These are phyloP conservation scores for Masticophis lateralis DNA, from an alignment of 2,797 vertebrate species.

Conservation along the genomic window DNA sequence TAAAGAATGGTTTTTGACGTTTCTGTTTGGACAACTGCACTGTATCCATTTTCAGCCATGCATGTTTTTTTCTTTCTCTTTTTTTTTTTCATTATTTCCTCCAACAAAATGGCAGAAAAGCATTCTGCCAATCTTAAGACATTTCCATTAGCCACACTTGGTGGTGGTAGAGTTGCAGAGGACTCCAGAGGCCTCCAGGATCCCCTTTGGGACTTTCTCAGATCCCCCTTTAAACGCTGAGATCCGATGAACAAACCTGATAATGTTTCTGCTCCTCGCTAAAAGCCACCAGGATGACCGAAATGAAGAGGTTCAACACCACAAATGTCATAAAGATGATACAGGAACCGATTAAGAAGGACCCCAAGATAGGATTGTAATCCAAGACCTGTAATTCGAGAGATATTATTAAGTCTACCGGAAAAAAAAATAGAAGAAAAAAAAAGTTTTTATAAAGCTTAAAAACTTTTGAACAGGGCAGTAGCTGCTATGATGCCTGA, in stretches of 20 bases:
- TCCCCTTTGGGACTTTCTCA: neutral
- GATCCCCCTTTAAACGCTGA: neutral
- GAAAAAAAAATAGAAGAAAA: neutral
- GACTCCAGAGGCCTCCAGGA: neutral
- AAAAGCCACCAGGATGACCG: slow-evolving; percentile 94
- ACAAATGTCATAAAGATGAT: slow-evolving; percentile 97
- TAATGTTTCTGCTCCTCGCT: slow-evolving; percentile 89
- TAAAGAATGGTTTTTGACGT: neutral
- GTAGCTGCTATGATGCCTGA: neutral
- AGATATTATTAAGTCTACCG: neutral
- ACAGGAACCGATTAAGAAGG: slow-evolving; percentile 92
- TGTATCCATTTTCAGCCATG: neutral
- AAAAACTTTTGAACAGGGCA: neutral
- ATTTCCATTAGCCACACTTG: neutral
- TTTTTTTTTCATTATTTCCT: neutral
- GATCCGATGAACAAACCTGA: slow-evolving; percentile 73
- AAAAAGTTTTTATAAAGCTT: neutral
- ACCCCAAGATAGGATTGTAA: slow-evolving; percentile 87
- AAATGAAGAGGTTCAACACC: slow-evolving; percentile 95
- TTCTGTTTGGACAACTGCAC: neutral
- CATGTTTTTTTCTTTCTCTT: fast-evolving
- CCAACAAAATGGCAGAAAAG: neutral
- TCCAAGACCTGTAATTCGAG: slow-evolving; percentile 82
- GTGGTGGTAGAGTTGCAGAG: neutral
- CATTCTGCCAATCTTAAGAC: neutral